Base-by-base conservation (phyloP, 2,888 invertebrate genomes). In the Galeopsomyia nigrocyanea region DNA sequence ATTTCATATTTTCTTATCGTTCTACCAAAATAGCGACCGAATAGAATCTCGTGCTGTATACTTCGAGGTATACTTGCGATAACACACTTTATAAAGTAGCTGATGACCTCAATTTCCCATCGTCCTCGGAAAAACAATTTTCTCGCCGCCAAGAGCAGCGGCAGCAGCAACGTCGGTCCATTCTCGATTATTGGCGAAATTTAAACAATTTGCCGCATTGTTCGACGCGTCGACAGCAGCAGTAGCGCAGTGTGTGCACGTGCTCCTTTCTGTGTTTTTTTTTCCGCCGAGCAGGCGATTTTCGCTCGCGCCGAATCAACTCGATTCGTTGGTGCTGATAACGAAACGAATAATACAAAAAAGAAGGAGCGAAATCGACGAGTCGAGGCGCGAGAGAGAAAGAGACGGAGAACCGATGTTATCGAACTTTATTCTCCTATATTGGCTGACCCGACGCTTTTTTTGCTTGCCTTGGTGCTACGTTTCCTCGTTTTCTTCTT, bases 361-460 rank as follows among this genome's bases (percentile, higher is more conserved):
- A 74, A 60, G n/a, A 56, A 49, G 31, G 31, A 19, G 60, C 19
- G 17, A 51, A 70, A 51, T 61, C 47, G 50, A 39, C 6, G 19
- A 19, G 13, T 39, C 56, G 26, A 19, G 31, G 56, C 50, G 39
- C 46, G 69, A 53, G 63, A 53, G 49, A 47, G 47, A 61, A 51
- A 68, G 62, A 63, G 66, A 60, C 62, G 58, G 50, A 62, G 64
- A 60, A 47, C 13, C 26, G 68, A 74, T 74, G 65, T 71, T 74
- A 74, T 74, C 68, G 74, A 62, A 47, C 60, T 71, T 74, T 64
- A 74, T 71, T 74, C 68, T 47, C 65, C 60, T 65, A 62, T 71
- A 71, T 74, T 74, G 70, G 74, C 74, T 71, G 74, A 74, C 68
- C 74, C 68, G 65, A 46, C 71, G 60, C 22, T 71, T 74, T 74